These are phyloP conservation scores for Chaetodon trifascialis DNA, from an alignment of 2,113 vertebrate genomes.

Conservation along the genomic window DNA sequence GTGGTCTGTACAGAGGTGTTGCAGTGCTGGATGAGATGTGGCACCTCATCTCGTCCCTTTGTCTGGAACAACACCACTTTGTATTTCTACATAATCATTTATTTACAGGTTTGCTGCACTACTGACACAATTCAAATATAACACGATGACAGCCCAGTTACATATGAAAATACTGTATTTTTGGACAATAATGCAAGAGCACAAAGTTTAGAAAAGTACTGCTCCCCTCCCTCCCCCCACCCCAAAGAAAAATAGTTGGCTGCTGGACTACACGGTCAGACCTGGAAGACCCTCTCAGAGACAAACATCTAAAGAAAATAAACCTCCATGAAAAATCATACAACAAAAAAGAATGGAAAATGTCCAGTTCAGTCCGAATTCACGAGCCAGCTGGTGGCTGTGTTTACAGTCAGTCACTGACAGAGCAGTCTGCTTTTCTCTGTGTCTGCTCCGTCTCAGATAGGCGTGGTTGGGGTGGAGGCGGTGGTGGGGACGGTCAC, in stretches of 20 bases:
- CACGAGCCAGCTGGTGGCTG: not conserved
- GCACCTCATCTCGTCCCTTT: rapidly evolving
- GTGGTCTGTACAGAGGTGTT: not conserved
- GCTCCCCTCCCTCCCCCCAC: not conserved
- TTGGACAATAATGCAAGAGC: constrained; percentile 57
- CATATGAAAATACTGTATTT: constrained; percentile 57
- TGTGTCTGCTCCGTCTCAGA: constrained; percentile 57
- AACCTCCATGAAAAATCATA: constrained; percentile 7
- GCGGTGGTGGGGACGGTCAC: constrained; percentile 83
- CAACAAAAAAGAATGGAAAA: constrained; percentile 8
- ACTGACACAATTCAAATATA: constrained; percentile 48
- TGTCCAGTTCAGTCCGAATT: constrained; percentile 3
- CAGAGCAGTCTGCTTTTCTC: not conserved
- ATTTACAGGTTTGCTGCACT: constrained; percentile 75
- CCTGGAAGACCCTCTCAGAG: constrained; percentile 24
- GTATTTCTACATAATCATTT: constrained; percentile 62
- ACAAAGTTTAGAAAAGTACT: constrained; percentile 53
- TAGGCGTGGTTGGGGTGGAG: constrained; percentile 76
- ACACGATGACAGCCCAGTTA: constrained; percentile 34
- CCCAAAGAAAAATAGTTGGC: constrained; percentile 32
- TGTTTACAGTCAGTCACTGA: constrained; percentile 10
- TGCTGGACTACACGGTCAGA: constrained; percentile 27
- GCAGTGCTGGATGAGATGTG: not conserved
- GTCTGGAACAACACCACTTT: not conserved
- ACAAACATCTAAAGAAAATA: constrained; percentile 26